Conservation (phyloP, 2,888 invertebrate species). For the Agonopterix arenella region DNA sequence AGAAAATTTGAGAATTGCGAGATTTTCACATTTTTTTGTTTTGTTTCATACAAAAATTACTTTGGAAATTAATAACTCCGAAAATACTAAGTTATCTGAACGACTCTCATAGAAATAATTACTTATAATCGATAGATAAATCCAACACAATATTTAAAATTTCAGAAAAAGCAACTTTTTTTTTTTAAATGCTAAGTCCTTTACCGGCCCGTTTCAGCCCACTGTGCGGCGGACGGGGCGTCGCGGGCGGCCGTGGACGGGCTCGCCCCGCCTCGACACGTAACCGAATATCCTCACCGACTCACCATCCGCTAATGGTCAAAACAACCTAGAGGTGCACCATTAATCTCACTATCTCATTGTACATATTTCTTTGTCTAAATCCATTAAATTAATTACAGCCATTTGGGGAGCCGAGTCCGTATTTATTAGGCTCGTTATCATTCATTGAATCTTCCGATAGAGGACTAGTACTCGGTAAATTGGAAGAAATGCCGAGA, state of each 20-base stretch:
- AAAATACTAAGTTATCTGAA: no score
- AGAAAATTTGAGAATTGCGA: no score
- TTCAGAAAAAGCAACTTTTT: no score
- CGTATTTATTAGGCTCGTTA: slow-evolving; percentile 75
- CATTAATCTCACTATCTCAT: slow-evolving; percentile 72
- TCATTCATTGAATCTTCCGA: slow-evolving; percentile 74
- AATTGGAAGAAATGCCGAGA: slow-evolving; percentile 59
- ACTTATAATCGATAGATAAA: no score
- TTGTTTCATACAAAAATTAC: no score
- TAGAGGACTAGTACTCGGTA: slow-evolving; percentile 53
- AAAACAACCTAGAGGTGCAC: slow-evolving; percentile 46
- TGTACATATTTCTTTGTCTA: slow-evolving; percentile 75
- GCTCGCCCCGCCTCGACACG: not conserved
- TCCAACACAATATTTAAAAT: no score
- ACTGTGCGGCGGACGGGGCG: no score
- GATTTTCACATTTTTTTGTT: no score
- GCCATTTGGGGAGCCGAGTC: slow-evolving; percentile 67
- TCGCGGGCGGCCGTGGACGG: slow-evolving; percentile 8
- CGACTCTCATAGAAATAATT: no score
- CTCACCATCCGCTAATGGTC: slow-evolving; percentile 44
- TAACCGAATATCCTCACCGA: slow-evolving; percentile 23
- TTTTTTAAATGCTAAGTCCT: no score
- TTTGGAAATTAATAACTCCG: no score
- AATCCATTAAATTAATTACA: slow-evolving; percentile 76
- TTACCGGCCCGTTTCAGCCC: no score